A percentile compares a stretch with the other conserved stretches of the same genome.
These are phyloP conservation scores for Chaetoderma sp. DNA, from an alignment of 2,888 invertebrate genomes.

Conservation along the genomic window DNA sequence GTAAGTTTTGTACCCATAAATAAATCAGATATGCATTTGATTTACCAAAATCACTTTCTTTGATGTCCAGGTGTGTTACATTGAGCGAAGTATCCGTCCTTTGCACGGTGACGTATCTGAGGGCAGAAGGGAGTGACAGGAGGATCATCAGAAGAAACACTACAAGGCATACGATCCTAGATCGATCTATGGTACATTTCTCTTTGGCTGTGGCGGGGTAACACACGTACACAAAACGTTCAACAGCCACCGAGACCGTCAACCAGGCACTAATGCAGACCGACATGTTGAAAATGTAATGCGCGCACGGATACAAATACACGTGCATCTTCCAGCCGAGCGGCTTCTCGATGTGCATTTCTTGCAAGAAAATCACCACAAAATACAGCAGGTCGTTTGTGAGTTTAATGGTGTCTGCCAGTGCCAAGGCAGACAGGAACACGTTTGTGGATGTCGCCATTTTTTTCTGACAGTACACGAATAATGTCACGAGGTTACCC, in stretches of 20 bases:
- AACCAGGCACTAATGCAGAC: slow-evolving; percentile 62
- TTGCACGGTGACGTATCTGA: slow-evolving; percentile 44
- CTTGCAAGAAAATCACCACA: slow-evolving; percentile 48
- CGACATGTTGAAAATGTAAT: slow-evolving; percentile 62
- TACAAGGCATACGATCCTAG: slow-evolving; percentile 40
- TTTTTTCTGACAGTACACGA: slow-evolving; percentile 53
- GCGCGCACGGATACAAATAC: slow-evolving; percentile 60
- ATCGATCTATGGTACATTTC: slow-evolving; percentile 50
- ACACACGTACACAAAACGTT: slow-evolving; percentile 62
- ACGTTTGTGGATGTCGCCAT: slow-evolving; percentile 62
- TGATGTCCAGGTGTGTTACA: slow-evolving; percentile 32
- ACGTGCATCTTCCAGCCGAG: slow-evolving; percentile 43
- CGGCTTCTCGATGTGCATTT: slow-evolving; percentile 39
- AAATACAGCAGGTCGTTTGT: slow-evolving; percentile 61
- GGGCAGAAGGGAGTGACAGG: slow-evolving; percentile 48
- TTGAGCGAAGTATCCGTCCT: slow-evolving; percentile 28
- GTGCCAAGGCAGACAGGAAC: slow-evolving; percentile 58
- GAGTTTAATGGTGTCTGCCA: slow-evolving; percentile 61
- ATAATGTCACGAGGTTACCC: slow-evolving; percentile 54
- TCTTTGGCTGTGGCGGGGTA: slow-evolving; percentile 53
- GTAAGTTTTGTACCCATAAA: slow-evolving; percentile 47
- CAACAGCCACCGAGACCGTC: slow-evolving; percentile 63
- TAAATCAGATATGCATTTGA: slow-evolving; percentile 44
- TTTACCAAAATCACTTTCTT: slow-evolving; percentile 41
- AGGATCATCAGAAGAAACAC: slow-evolving; percentile 47